Evolutionary conservation across 2,888 invertebrate genomes (phyloP), one percentile per base, ranked within the genome.

Genomic region (Gerris lacustris): DNA sequence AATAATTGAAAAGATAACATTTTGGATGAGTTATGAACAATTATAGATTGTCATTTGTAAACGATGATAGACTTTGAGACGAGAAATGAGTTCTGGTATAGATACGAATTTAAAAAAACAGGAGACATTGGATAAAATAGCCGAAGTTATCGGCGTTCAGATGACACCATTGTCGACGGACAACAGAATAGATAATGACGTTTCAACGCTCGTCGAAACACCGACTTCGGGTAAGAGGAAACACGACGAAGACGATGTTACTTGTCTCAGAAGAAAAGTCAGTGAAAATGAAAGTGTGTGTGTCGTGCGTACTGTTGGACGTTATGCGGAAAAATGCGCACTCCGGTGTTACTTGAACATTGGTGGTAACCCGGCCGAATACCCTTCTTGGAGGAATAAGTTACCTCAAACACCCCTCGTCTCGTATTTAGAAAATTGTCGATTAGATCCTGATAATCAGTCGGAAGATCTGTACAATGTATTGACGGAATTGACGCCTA

Each of bases 341-440:
- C 94, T 95, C 83, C 84, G 91, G 78, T 95, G 89, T 83, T 94
- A 91, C 82, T 86, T 95, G 77, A 91, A 92, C 82, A 87, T 87
- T 77, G 90, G 90, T 76, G 92, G 92, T 74, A 92, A 92, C 82
- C 87, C 94, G 84, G 88, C 93, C 86, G 95, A 96, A 80, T 92
- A 89, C 81, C 86, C 87, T 76, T 83, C 86, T 76, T 95, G 93
- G 90, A 88, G 89, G 76, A 92, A 92, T 81, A 84, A 89, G 77
- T 89, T 92, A 75, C 87, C 90, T 72, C 86, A 87, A 75, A 70
- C 62, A 45, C 71, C 72, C 63, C 71, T 73, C 68, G 66, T 68
- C 47, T 76, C 77, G 76, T 77, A 73, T 70, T 67, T 55, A 55
- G 55, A 55, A 5, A 15, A 55, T 11, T 11, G 15, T 55, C 9